These are phyloP conservation scores for Silurus lanzhouensis DNA, from an alignment of 2,797 vertebrate genomes.

Conservation along the genomic window DNA sequence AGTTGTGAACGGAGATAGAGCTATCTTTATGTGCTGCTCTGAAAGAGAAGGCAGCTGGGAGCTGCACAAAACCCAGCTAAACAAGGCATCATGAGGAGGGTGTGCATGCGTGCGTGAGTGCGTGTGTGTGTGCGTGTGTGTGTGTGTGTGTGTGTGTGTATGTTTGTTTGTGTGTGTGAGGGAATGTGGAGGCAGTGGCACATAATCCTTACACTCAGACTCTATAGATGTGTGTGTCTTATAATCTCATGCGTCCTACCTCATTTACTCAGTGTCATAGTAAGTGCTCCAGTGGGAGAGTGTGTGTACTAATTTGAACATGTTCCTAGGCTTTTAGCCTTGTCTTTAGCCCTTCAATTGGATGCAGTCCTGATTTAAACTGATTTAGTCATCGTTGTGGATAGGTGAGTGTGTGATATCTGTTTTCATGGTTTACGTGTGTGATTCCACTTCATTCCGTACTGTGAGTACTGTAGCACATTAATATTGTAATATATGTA, in stretches of 20 bases:
- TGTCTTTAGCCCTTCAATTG: not conserved
- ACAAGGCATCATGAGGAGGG: constrained; percentile 36
- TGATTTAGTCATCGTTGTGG: constrained; percentile 16
- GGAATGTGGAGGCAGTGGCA: constrained; percentile 22
- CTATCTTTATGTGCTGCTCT: constrained; percentile 58
- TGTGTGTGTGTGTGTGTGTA: not conserved
- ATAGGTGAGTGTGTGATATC: constrained; percentile 40
- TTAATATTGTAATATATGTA: too few species aligned
- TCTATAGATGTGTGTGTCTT: constrained; percentile 9
- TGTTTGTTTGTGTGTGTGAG: constrained; percentile 9
- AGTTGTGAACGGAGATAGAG: constrained; percentile 58
- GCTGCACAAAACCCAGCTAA: constrained; percentile 48
- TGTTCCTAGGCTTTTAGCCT: not conserved
- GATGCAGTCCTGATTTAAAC: constrained; percentile 18
- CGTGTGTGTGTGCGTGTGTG: constrained; percentile 33
- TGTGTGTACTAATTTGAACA: not conserved
- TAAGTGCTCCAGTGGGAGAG: not conserved
- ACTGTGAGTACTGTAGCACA: not conserved
- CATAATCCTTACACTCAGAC: constrained; percentile 38
- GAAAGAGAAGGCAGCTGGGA: constrained; percentile 61
- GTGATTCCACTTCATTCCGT: not conserved
- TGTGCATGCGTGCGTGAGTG: constrained; percentile 29
- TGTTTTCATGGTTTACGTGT: constrained; percentile 3
- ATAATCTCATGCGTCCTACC: constrained; percentile 13
- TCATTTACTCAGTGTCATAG: constrained; percentile 23